These are phyloP conservation scores for Zosterops hypoxanthus DNA, from an alignment of 2,113 vertebrate species.

Conservation along the genomic window DNA sequence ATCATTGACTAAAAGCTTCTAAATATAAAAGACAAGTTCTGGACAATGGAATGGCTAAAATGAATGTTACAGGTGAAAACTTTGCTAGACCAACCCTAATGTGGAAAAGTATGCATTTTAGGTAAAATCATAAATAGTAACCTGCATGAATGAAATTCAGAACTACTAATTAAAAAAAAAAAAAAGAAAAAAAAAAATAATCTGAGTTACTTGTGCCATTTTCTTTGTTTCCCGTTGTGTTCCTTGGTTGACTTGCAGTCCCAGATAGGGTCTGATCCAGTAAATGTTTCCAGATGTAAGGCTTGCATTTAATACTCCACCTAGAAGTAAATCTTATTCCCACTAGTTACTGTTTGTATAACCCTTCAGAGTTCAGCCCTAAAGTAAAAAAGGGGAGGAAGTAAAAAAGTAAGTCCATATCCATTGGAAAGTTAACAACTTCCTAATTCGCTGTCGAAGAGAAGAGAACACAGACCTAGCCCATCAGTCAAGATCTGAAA, in stretches of 20 bases:
- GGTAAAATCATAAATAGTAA: not conserved
- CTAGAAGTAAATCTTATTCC: conserved; percentile 43
- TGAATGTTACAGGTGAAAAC: not conserved
- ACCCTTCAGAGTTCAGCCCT: not conserved
- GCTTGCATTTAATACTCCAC: conserved; percentile 34
- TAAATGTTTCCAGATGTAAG: conserved; percentile 62
- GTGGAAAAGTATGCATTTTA: not conserved
- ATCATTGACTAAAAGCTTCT: not conserved
- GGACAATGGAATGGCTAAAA: not conserved
- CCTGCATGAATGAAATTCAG: not conserved
- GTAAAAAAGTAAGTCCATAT: not conserved
- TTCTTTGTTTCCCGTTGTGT: not conserved
- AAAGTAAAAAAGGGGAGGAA: not conserved
- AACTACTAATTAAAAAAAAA: not conserved
- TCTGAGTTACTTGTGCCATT: not conserved
- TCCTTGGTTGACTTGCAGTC: not conserved
- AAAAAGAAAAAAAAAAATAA: not conserved
- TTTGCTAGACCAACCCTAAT: not conserved
- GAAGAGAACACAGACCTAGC: not conserved
- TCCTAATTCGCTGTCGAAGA: not conserved
- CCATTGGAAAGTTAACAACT: conserved; percentile 4
- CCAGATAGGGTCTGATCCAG: conserved; percentile 27
- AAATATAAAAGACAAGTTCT: not conserved
- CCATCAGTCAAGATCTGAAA: not conserved
- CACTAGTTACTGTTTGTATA: conserved; percentile 55